Evolutionary conservation across 2,113 vertebrate species (phyloP).

Genomic region (Phycodurus eques): DNA sequence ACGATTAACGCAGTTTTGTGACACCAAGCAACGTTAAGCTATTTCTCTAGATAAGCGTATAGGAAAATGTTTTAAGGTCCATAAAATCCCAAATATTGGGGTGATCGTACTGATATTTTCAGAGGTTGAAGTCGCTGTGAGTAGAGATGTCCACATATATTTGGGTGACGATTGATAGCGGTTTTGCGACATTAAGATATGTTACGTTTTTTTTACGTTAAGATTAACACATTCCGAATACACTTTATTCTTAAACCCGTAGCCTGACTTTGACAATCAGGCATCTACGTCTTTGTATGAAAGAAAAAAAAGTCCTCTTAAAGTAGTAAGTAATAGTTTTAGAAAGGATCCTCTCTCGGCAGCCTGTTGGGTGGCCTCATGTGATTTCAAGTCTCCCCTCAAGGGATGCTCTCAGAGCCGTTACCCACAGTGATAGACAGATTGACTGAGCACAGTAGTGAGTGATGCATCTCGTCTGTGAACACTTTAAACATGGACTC

Average conservation of each 20-base stretch:
- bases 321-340: constrained; percentile 11
- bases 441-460: constrained; percentile 36
- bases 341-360: not conserved
- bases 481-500: constrained; percentile 27
- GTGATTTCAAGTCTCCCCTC: constrained; percentile 16
- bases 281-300: not conserved
- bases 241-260: not conserved
- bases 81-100: too few species aligned
- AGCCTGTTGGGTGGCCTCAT: constrained; percentile 22
- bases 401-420: constrained; percentile 12
- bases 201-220: too few species aligned
- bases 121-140: too few species aligned
- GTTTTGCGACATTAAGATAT: too few species aligned
- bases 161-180: too few species aligned
- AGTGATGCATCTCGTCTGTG: constrained; percentile 32
- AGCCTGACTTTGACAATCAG: not conserved
- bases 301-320: not conserved
- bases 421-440: constrained; percentile 37
- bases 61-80: too few species aligned
- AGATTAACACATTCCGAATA: not conserved
- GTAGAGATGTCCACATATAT: too few species aligned
- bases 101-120: too few species aligned
- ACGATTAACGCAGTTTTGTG: too few species aligned
- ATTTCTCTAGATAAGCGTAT: too few species aligned
- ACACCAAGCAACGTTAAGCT: too few species aligned